A percentile compares a stretch with the other conserved stretches of the same genome.
Evolutionary conservation across 2,113 vertebrate species (phyloP).

Genomic region (Psittacula cyanocephala): DNA sequence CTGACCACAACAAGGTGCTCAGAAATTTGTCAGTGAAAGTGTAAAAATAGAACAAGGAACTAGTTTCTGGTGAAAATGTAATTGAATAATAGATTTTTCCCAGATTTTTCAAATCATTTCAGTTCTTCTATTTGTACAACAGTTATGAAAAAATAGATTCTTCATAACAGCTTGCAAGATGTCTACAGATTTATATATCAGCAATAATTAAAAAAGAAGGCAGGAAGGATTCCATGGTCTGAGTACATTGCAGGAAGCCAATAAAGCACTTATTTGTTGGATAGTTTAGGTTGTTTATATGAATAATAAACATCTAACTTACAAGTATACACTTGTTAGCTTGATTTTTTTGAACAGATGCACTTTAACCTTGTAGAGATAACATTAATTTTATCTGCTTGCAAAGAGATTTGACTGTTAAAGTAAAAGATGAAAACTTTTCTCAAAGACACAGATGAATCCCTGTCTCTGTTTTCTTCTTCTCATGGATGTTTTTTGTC

Average conservation of each 20-base stretch:
- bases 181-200: neutral
- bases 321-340: neutral
- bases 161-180: neutral
- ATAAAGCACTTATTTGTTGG: neutral
- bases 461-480: neutral
- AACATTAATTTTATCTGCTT: neutral
- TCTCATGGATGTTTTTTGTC: neutral
- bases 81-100: neutral
- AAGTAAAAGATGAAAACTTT: neutral
- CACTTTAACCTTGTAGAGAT: neutral
- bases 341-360: neutral
- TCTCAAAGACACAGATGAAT: neutral
- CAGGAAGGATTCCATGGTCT: neutral
- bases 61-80: neutral
- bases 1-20: neutral
- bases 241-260: neutral
- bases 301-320: neutral
- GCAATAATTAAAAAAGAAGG: constrained; percentile 19
- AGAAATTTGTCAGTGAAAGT: neutral
- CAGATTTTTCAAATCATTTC: neutral
- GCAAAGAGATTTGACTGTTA: neutral
- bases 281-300: neutral
- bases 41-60: neutral
- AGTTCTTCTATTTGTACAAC: neutral
- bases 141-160: neutral